phyloP scores from a whole-genome alignment of 2,113 vertebrate genomes.

The Chaetura pelagica region DNA sequence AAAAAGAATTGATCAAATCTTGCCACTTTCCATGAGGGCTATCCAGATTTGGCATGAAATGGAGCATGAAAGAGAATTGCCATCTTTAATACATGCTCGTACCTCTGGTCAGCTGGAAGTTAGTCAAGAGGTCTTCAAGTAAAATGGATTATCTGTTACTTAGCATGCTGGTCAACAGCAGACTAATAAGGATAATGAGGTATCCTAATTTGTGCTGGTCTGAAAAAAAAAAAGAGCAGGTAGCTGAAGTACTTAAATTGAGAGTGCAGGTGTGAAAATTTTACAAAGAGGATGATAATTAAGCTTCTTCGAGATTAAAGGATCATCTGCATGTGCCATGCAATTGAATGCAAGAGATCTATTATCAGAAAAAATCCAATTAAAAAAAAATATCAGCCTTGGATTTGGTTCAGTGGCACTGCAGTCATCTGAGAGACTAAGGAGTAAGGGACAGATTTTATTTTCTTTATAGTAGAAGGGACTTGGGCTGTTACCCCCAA shows the following conservation, averaged over 20 bases:
- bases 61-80: not conserved
- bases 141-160: not conserved
- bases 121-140: not conserved
- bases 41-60: not conserved
- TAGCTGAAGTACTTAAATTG: slow-evolving; percentile 7
- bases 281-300: slow-evolving; percentile 45
- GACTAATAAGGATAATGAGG: not conserved
- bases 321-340: not conserved
- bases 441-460: not conserved
- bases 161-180: not conserved
- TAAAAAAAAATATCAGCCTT: not conserved
- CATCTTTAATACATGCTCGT: not conserved
- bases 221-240: not conserved
- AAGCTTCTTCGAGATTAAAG: slow-evolving; percentile 36
- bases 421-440: not conserved
- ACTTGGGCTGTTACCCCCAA: not conserved
- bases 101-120: not conserved
- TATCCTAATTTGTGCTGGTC: not conserved
- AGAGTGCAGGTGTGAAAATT: slow-evolving; percentile 5
- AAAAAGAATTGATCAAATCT: not conserved
- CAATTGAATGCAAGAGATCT: not conserved
- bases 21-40: not conserved
- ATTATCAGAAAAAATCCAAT: slow-evolving; percentile 22
- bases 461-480: not conserved
- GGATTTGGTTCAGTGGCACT: not conserved